These are phyloP conservation scores for Cynocephalus volans DNA, from an alignment of 2,113 vertebrate species.

Conservation along the genomic window DNA sequence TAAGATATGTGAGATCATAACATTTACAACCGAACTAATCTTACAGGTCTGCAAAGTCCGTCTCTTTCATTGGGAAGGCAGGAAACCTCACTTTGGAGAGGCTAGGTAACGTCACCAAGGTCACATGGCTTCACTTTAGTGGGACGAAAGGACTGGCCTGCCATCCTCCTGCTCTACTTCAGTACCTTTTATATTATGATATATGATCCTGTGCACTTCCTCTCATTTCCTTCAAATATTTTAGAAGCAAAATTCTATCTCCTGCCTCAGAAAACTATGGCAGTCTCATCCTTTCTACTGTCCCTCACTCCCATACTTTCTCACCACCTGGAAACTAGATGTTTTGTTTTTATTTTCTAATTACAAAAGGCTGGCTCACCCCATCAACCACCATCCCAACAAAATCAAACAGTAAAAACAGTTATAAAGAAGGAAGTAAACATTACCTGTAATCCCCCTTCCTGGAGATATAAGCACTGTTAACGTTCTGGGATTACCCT, in stretches of 20 bases:
- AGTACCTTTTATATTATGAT: neutral
- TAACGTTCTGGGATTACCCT: neutral
- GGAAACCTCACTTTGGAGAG: neutral
- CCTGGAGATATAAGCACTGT: neutral
- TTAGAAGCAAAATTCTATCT: neutral
- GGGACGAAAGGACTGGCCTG: neutral
- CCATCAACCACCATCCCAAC: neutral
- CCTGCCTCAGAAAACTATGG: neutral
- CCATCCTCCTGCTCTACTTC: no score
- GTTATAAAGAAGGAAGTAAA: neutral
- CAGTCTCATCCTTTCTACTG: neutral
- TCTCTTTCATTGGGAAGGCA: neutral
- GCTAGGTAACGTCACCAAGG: neutral
- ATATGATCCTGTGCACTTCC: rapidly evolving
- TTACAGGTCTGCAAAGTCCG: rapidly evolving
- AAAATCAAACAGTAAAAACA: neutral
- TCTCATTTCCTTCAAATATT: neutral
- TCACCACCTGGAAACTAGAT: neutral
- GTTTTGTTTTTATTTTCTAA: neutral
- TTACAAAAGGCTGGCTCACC: neutral
- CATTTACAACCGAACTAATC: no score
- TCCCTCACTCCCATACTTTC: neutral
- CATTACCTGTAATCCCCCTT: neutral
- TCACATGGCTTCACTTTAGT: neutral
- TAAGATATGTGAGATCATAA: neutral